These are phyloP conservation scores for Otocyon megalotis DNA, from an alignment of 2,113 vertebrate species.

Conservation along the genomic window DNA sequence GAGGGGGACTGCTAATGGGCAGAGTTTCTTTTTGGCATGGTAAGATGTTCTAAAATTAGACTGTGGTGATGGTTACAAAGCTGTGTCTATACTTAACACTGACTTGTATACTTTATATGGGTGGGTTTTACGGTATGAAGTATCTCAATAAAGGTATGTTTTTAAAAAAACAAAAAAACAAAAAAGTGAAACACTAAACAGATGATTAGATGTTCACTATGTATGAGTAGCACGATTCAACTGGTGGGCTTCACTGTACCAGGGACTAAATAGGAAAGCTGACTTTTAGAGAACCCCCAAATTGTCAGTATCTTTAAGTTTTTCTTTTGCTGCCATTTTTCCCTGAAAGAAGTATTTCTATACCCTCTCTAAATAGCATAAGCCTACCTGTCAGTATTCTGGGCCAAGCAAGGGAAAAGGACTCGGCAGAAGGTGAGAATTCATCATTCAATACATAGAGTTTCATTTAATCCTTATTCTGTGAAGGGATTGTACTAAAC, in stretches of 20 bases:
- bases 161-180: slow-evolving; percentile 34
- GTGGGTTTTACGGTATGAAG: not conserved
- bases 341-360: slow-evolving; percentile 8
- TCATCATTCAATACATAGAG: not conserved
- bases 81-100: not conserved
- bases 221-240: not conserved
- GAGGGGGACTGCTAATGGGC: not conserved
- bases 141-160: not conserved
- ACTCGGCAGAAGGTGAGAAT: not conserved
- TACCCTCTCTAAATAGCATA: not conserved
- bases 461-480: not conserved
- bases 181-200: not conserved
- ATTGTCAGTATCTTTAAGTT: not conserved
- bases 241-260: not conserved
- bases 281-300: not conserved
- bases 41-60: slow-evolving; percentile 5
- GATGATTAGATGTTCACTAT: not conserved
- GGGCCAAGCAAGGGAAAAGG: not conserved
- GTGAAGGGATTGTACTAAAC: not conserved
- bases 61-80: not conserved
- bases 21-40: not conserved
- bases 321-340: not conserved
- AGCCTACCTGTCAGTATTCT: not conserved
- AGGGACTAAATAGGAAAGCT: not conserved
- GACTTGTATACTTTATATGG: not conserved